Base-by-base conservation (phyloP, 2,113 vertebrate genomes). In the Ailuropoda melanoleuca region DNA sequence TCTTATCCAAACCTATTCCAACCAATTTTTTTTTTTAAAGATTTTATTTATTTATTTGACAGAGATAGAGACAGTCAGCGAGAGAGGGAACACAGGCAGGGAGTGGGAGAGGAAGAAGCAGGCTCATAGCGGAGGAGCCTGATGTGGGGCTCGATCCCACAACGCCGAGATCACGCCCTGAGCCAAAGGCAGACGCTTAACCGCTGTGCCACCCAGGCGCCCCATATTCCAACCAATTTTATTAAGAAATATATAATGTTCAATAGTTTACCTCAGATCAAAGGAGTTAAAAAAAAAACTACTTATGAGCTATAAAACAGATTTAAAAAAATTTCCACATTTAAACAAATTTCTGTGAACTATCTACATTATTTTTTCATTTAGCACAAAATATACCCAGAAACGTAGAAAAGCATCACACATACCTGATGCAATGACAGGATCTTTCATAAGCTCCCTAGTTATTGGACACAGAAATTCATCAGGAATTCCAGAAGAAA, bases 391-490 rank as follows among this genome's bases (percentile, higher is more conserved):
- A 77, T 10, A 74, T 9, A 4, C 15, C 37, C 46, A 83, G 3
- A 43, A 80, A 72, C 39, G 58, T 66, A 66, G 4, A 0, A 3
- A 3, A 53, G 18, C 15, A 37, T 48, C 55, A 82, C 46, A 92
- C 91, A 34, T 95, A 99, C 99, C 99, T 99, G 99, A 98, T 92
- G 99, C 99, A 10, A 99, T 99, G 96, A 99, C 99, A 13, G 99
- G 99, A 84, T 99, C 99, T 66, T 98, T 99, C 99, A 99, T 99
- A 75, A 99, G 96, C 93, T 99, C 99, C 97, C 99, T 99, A 66
- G 99, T 99, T 98, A 99, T 99, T 19, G 99, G 99, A 94, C 99
- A 99, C 31, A 99, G 97, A 93, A 99, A 99, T 97, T 99, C 99
- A 96, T 99, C 99, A 17, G 99, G 99, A 95, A 98, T 87, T n/a